Base-by-base conservation (phyloP, 2,113 vertebrate species). In the Dinomys branickii region DNA sequence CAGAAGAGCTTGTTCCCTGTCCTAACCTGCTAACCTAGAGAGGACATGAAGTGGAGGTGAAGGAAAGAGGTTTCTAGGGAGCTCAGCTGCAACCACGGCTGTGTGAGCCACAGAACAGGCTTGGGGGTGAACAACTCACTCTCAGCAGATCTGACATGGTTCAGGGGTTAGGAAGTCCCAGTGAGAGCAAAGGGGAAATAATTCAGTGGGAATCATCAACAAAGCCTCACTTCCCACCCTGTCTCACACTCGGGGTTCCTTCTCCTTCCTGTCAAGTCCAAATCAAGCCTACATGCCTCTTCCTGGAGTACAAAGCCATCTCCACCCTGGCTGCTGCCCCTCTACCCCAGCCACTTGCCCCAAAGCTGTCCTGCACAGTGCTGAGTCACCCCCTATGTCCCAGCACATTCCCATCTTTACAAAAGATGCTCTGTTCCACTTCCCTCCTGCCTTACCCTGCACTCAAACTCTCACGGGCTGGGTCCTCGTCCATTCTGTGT, bases 181-280 rank as follows among this genome's bases (percentile, higher is more conserved):
- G 9, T 9, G 61, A 93, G 52, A 56, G 67, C 54, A 81, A 41
- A 91, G 85, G 35, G 14, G 58, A 96, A 77, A 41, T 67, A 96
- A 95, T 81, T 56, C 83, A 35, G 38, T 71, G 94, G 50, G 83
- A 95, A 35, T 81, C 88, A 94, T 80, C 94, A 93, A 77, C 58
- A 95, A 97, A 61, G 50, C 80, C 93, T 85, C 44, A 80, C 80
- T 94, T 93, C 92, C 84, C 77, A 86, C 58, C 84, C 83, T 91
- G 94, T 59, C 90, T 85, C 61, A 63, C 75, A 65, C 33, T 22
- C 19, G n/a, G 35, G 52, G 63, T 90, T 56, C 78, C 90, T 94
- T 91, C 88, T 88, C 81, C 65, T 90, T 54, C 71, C 54, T 92
- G 44, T 75, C 75, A 87, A 91, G 94, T 96, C 35, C 59, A 75